phyloP scores from a whole-genome alignment of 30 jellyfish, hydroid and myxozoan genomes.

The Aurelia coerulea region DNA sequence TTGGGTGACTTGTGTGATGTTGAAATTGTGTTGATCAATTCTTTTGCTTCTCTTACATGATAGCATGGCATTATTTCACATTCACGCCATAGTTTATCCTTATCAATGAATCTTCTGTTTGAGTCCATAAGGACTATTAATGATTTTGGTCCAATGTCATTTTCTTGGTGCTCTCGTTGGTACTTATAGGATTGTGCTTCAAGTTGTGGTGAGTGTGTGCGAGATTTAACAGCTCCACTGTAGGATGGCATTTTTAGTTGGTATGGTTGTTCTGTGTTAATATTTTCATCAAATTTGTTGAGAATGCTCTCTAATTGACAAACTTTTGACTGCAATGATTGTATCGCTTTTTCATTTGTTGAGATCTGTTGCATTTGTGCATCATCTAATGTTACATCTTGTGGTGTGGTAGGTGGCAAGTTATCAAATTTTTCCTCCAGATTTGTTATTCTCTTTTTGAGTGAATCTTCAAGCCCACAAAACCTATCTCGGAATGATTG shows the following conservation, averaged over 20 bases:
- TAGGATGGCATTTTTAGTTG: not conserved
- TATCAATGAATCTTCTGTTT: too few relatives aligned
- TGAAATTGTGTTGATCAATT: too few relatives aligned
- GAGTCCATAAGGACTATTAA: too few relatives aligned
- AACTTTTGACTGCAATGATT: conserved; percentile 19
- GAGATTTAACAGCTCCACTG: conserved; percentile 21
- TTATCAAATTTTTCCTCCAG: conserved; percentile 15
- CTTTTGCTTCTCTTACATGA: too few relatives aligned
- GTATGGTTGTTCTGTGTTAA: not conserved
- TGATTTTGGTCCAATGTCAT: conserved; percentile 8
- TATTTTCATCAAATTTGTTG: too few relatives aligned
- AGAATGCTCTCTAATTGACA: not conserved
- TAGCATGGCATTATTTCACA: too few relatives aligned
- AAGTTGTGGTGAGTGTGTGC: conserved; percentile 22
- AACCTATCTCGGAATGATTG: conserved; percentile 19
- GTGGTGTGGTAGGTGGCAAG: not conserved
- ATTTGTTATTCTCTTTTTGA: conserved; percentile 17
- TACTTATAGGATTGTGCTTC: not conserved
- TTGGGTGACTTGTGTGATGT: too few relatives aligned
- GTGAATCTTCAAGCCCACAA: conserved; percentile 17
- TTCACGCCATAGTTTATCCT: too few relatives aligned
- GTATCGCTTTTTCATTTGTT: conserved; percentile 7
- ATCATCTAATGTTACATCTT: conserved; percentile 1
- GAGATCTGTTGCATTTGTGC: conserved; percentile 17
- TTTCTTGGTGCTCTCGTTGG: conserved; percentile 21